These are phyloP conservation scores for Anthrax anthrax DNA, from an alignment of 2,888 invertebrate genomes.

Conservation along the genomic window DNA sequence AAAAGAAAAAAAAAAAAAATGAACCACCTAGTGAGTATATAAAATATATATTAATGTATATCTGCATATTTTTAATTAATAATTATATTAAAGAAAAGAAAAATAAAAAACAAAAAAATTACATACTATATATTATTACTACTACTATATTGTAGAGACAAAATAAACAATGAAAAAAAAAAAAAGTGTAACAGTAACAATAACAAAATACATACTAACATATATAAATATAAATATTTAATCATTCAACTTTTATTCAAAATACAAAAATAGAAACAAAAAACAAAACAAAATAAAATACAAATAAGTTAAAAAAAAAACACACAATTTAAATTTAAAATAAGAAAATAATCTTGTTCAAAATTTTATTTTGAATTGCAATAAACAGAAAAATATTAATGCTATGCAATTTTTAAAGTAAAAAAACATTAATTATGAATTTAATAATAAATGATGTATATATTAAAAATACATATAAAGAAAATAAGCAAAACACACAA, in stretches of 20 bases:
- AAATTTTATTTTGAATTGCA: not conserved
- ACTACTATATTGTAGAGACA: no score
- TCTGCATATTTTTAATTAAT: no score
- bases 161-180: no score
- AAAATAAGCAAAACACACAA: not conserved
- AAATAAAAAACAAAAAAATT: not conserved
- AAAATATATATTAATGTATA: not conserved
- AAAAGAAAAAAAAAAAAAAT: conserved; percentile 12
- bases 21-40: conserved; percentile 8
- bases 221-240: no score
- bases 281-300: not conserved
- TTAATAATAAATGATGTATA: not conserved
- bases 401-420: not conserved
- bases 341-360: not conserved
- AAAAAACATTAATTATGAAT: no score
- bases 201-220: no score
- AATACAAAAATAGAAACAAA: not conserved
- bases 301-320: no score
- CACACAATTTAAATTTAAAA: no score
- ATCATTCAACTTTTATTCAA: no score
- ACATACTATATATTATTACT: not conserved
- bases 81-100: not conserved
- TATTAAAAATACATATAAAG: not conserved
- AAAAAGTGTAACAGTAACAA: no score
- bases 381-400: not conserved